These are phyloP conservation scores for Gastracanthus pulcherrimus DNA, from an alignment of 2,888 invertebrate genomes.

Conservation along the genomic window DNA sequence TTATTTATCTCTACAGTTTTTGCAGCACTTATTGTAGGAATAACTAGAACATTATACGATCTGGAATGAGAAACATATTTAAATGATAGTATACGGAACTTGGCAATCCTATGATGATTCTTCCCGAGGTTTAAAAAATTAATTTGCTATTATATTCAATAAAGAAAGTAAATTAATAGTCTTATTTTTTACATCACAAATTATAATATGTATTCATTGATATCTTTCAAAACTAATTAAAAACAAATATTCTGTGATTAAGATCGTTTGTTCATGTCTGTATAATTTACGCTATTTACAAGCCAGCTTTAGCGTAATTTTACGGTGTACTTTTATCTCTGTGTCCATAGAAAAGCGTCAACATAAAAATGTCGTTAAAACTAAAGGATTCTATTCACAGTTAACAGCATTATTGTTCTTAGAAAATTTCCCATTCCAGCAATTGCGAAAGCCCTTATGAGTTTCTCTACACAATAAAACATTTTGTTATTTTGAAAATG, in stretches of 20 bases:
- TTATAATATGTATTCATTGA: background rate
- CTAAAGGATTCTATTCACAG: background rate
- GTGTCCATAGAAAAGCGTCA: background rate
- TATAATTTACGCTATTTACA: background rate
- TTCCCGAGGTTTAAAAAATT: no score
- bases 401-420: background rate
- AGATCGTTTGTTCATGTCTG: background rate
- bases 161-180: background rate
- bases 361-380: background rate
- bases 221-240: background rate
- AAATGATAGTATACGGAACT: no score
- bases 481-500: background rate
- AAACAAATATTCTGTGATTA: no score
- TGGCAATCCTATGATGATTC: no score
- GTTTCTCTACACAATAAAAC: background rate
- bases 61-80: no score
- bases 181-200: background rate
- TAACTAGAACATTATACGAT: background rate
- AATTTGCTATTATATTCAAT: no score
- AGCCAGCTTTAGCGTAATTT: background rate
- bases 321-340: background rate
- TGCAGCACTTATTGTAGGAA: background rate
- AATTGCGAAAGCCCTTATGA: background rate
- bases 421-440: background rate
- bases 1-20: conserved; percentile 29